Conservation (phyloP, 2,113 vertebrate genomes). For the Ceyx margarethae region DNA sequence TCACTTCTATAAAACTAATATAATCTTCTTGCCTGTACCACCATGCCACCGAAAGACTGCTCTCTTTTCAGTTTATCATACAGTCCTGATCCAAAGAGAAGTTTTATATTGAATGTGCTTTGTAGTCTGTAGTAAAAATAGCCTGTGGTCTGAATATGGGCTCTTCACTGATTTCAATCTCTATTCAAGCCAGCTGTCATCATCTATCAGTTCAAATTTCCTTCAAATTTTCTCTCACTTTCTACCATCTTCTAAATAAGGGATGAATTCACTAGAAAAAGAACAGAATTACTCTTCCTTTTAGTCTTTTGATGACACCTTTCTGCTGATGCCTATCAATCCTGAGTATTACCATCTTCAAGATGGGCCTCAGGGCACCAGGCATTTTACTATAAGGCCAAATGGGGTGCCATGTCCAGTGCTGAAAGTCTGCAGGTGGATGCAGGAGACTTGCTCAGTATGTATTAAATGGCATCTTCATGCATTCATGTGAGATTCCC, state of each 20-base stretch:
- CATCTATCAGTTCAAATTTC: not conserved
- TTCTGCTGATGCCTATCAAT: not conserved
- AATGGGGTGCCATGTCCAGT: rapidly evolving
- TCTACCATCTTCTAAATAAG: not conserved
- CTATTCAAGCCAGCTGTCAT: not conserved
- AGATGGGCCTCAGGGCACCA: not conserved
- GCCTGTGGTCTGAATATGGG: not conserved
- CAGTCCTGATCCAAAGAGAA: not conserved
- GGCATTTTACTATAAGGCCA: not conserved
- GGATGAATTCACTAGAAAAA: not conserved
- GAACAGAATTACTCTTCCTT: not conserved
- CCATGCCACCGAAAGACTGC: not conserved
- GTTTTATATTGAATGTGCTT: not conserved
- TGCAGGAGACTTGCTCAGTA: not conserved
- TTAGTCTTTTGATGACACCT: not conserved
- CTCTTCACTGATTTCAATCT: not conserved
- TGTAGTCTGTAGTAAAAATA: not conserved
- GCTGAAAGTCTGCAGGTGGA: not conserved
- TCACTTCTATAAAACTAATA: not conserved
- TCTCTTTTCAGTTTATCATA: not conserved
- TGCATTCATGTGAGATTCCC: too few relatives aligned
- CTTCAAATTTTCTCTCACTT: not conserved
- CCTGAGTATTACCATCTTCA: not conserved
- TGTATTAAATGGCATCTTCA: not conserved
- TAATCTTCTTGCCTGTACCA: not conserved